Evolutionary conservation across 2,113 vertebrate genomes (phyloP), one percentile per base, ranked within the genome.

Genomic region (Sitta europaea): DNA sequence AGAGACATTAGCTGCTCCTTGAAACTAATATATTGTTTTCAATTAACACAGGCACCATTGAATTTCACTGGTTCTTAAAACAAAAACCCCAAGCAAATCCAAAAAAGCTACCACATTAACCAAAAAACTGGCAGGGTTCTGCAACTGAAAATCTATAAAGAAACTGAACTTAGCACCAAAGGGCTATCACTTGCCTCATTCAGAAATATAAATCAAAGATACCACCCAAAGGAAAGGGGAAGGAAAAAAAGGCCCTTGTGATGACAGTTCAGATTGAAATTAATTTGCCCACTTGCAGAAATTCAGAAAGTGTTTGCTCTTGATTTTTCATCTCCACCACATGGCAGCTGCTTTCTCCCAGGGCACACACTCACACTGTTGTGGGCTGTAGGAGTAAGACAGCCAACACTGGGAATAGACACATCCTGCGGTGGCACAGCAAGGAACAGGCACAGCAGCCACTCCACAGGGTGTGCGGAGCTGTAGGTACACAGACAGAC

Each of bases 211-310:
- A 96, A 96, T 96, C 86, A 95, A 85, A 90, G 86, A 93, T 91
- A 93, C 86, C 88, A 95, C 93, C 92, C 90, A 90, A 95, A 95
- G 72, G 55, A 93, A 95, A 88, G 48, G 55, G 67, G 33, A 88
- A 94, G 72, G 14, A 51, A 96, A 95, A 92, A 96, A 94, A 67
- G 40, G 31, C 53, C 61, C 72, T 58, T 42, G 88, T 65, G 96
- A 92, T 96, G 96, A 96, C 96, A 96, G 90, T 86, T 95, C 55
- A 77, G 92, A 95, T 7, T 84, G 82, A 96, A 95, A 97, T 95
- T 97, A 93, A 96, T 96, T 84, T 92, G 72, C 75, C 90, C 92
- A 93, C 94, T 97, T 96, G 95, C 75, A 86, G 90, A 96, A 96
- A 96, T 89, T 92, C 93, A 88, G 53, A 66, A 86, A 93, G 88